phyloP scores from a whole-genome alignment of 2,888 invertebrate genomes.

The Helicoverpa assulta region DNA sequence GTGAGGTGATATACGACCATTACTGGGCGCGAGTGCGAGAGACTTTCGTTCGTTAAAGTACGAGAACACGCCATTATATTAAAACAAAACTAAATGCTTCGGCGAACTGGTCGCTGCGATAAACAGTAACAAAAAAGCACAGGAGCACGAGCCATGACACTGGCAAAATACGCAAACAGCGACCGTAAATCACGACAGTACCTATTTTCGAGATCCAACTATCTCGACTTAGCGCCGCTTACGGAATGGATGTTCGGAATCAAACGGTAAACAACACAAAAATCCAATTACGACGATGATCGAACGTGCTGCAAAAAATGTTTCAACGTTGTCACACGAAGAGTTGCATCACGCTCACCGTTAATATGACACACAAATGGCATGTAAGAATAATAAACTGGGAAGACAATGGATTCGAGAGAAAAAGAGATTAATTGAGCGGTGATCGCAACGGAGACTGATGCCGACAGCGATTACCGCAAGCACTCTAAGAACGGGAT shows the following conservation, averaged over 20 bases:
- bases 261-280: slow-evolving; percentile 69
- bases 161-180: slow-evolving; percentile 68
- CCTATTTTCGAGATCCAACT: slow-evolving; percentile 45
- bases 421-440: slow-evolving; percentile 78
- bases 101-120: slow-evolving; percentile 56
- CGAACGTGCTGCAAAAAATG: slow-evolving; percentile 66
- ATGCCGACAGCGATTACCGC: slow-evolving; percentile 79
- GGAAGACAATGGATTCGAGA: slow-evolving; percentile 75
- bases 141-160: slow-evolving; percentile 68
- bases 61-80: slow-evolving; percentile 65
- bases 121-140: slow-evolving; percentile 68
- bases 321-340: slow-evolving; percentile 73
- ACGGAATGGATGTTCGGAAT: slow-evolving; percentile 62
- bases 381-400: slow-evolving; percentile 68
- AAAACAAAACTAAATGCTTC: slow-evolving; percentile 73
- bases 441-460: slow-evolving; percentile 67
- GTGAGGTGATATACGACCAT: slow-evolving; percentile 70
- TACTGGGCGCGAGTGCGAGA: slow-evolving; percentile 67
- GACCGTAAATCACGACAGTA: slow-evolving; percentile 60
- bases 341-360: slow-evolving; percentile 77
- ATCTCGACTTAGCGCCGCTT: slow-evolving; percentile 62
- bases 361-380: slow-evolving; percentile 71
- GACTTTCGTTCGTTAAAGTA: slow-evolving; percentile 69
- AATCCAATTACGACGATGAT: slow-evolving; percentile 70
- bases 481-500: slow-evolving; percentile 83